phyloP scores from a whole-genome alignment of 1,140 invertebrate genomes.

The honey bee (Apis mellifera) region DNA sequence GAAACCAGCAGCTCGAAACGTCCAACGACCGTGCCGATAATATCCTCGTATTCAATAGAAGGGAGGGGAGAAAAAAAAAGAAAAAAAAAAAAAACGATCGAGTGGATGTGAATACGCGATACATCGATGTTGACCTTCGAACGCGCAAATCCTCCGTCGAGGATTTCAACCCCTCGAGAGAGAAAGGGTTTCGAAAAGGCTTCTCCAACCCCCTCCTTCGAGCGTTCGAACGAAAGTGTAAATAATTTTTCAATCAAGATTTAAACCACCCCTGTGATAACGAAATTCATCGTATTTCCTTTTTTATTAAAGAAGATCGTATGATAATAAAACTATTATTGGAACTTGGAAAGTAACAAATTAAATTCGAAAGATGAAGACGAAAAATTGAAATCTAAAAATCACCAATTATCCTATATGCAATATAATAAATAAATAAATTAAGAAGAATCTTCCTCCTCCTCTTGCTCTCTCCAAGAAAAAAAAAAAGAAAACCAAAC shows the following conservation, averaged over 20 bases:
- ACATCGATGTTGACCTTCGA: slow-evolving; percentile 38
- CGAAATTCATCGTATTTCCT: no score
- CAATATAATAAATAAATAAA: no score
- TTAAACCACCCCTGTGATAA: no score
- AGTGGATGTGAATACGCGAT: not conserved
- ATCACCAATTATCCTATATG: no score
- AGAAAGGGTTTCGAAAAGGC: not conserved
- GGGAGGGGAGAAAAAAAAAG: not conserved
- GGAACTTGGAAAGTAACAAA: no score
- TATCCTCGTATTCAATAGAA: not conserved
- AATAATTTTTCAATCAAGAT: not conserved
- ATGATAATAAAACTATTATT: no score
- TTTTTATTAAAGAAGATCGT: no score
- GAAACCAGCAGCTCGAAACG: slow-evolving; percentile 1
- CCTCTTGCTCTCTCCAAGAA: no score
- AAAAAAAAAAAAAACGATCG: not conserved
- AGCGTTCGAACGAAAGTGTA: not conserved
- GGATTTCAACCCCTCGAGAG: not conserved
- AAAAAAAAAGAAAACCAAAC: no score
- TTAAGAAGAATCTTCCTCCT: no score
- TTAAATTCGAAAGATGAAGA: no score
- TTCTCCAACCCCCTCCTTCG: not conserved
- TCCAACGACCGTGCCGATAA: slow-evolving; percentile 14
- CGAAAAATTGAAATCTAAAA: no score
- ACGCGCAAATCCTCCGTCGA: not conserved